Percentiles rank a stretch among this genome's conserved stretches.
Conservation (phyloP, 2,888 invertebrate species). For the Orthosia gothica region DNA sequence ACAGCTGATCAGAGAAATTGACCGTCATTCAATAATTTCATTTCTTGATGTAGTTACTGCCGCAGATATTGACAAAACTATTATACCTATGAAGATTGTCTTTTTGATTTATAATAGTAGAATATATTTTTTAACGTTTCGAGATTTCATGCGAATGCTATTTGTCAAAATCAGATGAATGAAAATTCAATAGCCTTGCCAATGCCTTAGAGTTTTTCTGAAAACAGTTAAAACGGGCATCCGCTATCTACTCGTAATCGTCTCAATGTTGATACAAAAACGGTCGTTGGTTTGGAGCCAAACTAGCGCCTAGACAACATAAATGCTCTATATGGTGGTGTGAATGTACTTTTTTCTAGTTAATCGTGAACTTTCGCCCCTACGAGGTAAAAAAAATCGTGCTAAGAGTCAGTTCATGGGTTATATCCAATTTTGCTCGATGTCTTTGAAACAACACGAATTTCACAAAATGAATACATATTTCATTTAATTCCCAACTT, state of each 20-base stretch:
- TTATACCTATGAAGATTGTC: too few relatives aligned
- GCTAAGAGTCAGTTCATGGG: neutral
- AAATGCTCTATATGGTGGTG: neutral
- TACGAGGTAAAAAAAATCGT: neutral
- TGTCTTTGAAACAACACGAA: neutral
- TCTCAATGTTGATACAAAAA: conserved; percentile 29
- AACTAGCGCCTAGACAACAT: conserved; percentile 32
- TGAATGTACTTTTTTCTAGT: conserved; percentile 19
- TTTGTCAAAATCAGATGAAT: too few relatives aligned
- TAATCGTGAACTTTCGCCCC: conserved; percentile 2
- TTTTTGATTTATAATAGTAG: too few relatives aligned
- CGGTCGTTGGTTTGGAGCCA: conserved; percentile 48
- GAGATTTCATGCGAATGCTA: too few relatives aligned
- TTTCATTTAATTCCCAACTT: neutral
- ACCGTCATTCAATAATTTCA: too few relatives aligned
- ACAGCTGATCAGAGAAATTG: neutral
- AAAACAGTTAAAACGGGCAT: conserved; percentile 9
- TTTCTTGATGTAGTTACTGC: too few relatives aligned
- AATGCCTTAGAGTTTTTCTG: neutral
- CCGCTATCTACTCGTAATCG: conserved; percentile 12
- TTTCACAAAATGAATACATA: neutral
- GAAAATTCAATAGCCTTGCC: too few relatives aligned
- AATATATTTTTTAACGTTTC: too few relatives aligned
- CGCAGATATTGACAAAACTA: too few relatives aligned
- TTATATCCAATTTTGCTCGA: neutral